Conservation (phyloP, 2,888 invertebrate genomes). For the Netelia fuscicornis region DNA sequence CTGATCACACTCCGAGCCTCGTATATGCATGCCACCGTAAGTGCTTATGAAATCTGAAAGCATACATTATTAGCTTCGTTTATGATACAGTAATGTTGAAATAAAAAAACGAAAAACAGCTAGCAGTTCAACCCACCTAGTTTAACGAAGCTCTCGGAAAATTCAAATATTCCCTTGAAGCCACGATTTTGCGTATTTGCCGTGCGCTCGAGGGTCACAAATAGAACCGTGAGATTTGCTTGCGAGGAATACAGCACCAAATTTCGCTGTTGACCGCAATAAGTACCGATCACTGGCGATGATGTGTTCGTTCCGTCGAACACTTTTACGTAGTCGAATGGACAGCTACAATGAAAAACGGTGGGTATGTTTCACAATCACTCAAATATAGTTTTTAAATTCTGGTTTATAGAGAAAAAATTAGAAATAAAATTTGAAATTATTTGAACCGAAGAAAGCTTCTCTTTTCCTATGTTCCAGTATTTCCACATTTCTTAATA, state of each 20-base stretch:
- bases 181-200: constrained; percentile 98
- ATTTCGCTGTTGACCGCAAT: constrained; percentile 98
- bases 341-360: constrained; percentile 90
- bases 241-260: constrained; percentile 97
- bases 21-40: constrained; percentile 97
- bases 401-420: not conserved
- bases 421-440: too few species aligned
- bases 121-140: constrained; percentile 90
- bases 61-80: constrained; percentile 6
- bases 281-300: constrained; percentile 96
- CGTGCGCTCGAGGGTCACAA: constrained; percentile 95
- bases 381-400: constrained; percentile 4
- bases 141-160: constrained; percentile 99
- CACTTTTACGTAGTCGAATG: constrained; percentile 98
- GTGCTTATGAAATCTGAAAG: constrained; percentile 94
- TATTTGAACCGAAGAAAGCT: too few species aligned
- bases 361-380: constrained; percentile 5
- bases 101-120: constrained; percentile 7
- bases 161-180: constrained; percentile 99
- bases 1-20: constrained; percentile 99
- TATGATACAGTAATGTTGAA: not conserved
- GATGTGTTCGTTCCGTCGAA: constrained; percentile 97
- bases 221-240: constrained; percentile 95
- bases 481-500: too few species aligned
- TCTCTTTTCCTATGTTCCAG: too few species aligned